Base-by-base conservation (phyloP, 2,888 invertebrate genomes). In the Leucophora obtusa region DNA sequence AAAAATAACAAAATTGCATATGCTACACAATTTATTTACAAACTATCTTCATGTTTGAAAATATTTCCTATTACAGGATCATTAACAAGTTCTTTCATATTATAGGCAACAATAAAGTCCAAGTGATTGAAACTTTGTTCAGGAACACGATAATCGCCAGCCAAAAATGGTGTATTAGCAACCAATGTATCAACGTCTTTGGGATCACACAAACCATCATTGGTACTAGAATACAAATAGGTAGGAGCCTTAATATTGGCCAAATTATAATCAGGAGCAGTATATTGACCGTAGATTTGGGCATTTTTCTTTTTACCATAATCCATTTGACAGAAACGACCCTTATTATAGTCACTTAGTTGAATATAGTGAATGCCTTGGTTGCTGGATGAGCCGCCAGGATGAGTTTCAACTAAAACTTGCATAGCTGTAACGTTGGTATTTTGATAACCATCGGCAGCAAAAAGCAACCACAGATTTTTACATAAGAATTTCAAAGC, bases 321-420 rank as follows among this genome's bases (percentile, higher is more conserved):
- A 51, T 89, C 89, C 74, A 86, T 88, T 54, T 87, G 87, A 21
- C 88, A 87, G 83, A 89, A 88, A 15, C 84, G 56, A 6, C 85
- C 82, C 3, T 87, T 87, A 1, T 35, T 68, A 15, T 62, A 76
- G 1, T 33, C 62, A 21, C 69, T 82, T 24, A 86, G 77, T 73
- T 89, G 89, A 1, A 87, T 54, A 35, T 82, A 89, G 70, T 89
- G 89, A 68, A 89, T 86, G 10, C 85, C 84, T 73, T 89, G 89
- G 62, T 89, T 87, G 62, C 86, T 86, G 4, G 89, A 88, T 0
- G 84, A 82, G 6, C 88, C 89, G n/a, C 69, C 87, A 0, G 89
- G 88, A 83, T 89, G 88, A 0, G 88, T 88, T 60, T 87, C 86
- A 47, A 87, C 76, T 51, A 89, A 24, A 21, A 83, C 73, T 68